Evolutionary conservation across 2,888 invertebrate species (phyloP).

Genomic region (Aricia artaxerxes): DNA sequence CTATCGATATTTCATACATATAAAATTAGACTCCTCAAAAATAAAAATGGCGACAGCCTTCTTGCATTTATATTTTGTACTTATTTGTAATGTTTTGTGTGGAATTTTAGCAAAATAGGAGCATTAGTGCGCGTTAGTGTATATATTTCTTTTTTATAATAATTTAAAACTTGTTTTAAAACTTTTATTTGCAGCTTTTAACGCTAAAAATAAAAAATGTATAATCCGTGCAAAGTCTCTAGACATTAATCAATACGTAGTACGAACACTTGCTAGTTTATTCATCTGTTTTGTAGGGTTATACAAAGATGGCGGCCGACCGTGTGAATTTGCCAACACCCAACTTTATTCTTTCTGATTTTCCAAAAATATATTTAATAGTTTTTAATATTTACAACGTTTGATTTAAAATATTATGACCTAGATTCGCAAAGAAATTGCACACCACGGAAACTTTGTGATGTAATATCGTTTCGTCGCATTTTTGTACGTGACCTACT

Average conservation of each 20-base stretch:
- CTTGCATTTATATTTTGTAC: constrained; percentile 30
- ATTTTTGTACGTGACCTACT: constrained; percentile 7
- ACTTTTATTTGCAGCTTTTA: constrained; percentile 3
- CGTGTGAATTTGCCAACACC: constrained; percentile 48
- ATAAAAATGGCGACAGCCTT: constrained; percentile 38
- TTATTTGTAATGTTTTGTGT: constrained; percentile 36
- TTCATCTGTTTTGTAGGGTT: constrained; percentile 49
- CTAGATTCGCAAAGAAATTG: background rate
- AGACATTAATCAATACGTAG: background rate
- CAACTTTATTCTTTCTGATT: constrained; percentile 24
- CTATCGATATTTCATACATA: constrained; percentile 13
- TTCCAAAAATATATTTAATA: background rate
- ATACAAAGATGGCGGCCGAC: constrained; percentile 59
- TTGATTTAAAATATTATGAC: background rate
- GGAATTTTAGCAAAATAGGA: constrained; percentile 35
- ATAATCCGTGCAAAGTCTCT: background rate
- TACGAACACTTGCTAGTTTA: constrained; percentile 19
- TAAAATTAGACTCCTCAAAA: constrained; percentile 3
- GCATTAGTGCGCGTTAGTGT: constrained; percentile 36
- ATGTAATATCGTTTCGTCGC: background rate
- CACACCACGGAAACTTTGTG: background rate
- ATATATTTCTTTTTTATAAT: constrained; percentile 19
- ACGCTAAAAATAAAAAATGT: constrained; percentile 4
- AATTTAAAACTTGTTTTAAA: background rate
- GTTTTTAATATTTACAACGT: background rate